phyloP scores from a whole-genome alignment of 2,888 invertebrate species.

The Auanema freiburgensis region DNA sequence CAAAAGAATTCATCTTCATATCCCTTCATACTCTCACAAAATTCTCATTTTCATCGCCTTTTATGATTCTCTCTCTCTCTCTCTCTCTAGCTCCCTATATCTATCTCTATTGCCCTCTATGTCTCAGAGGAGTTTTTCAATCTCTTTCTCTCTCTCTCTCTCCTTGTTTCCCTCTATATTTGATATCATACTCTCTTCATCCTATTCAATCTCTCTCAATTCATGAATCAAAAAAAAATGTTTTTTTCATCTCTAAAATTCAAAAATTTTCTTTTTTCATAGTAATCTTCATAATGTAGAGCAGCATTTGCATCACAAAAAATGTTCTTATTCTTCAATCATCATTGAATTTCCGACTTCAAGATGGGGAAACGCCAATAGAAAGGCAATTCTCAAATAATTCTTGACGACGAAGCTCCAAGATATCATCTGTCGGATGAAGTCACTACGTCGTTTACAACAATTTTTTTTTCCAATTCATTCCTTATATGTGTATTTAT shows the following conservation, averaged over 20 bases:
- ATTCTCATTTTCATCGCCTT: conserved; percentile 5
- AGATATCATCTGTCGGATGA: neutral
- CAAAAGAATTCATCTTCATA: too few species aligned
- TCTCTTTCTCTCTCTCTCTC: conserved; percentile 7
- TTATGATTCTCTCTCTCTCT: neutral
- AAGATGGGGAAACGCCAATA: too few species aligned
- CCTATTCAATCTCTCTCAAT: neutral
- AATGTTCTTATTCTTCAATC: too few species aligned
- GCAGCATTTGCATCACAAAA: too few species aligned
- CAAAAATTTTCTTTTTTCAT: too few species aligned
- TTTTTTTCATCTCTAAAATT: too few species aligned
- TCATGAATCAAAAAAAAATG: too few species aligned
- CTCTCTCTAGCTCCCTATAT: neutral
- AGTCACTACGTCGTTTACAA: neutral
- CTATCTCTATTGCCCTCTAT: conserved; percentile 4
- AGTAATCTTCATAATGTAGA: too few species aligned
- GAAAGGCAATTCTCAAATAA: too few species aligned
- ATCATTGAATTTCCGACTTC: too few species aligned
- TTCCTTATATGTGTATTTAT: too few species aligned
- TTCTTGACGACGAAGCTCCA: too few species aligned
- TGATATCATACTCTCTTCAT: neutral
- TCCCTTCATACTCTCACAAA: conserved; percentile 7
- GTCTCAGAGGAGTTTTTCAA: neutral
- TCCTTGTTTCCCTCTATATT: neutral
- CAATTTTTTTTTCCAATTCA: neutral